Evolutionary conservation across 2,113 vertebrate species (phyloP), one percentile per base, ranked within the genome.

Genomic region (Haliaeetus leucogaster): DNA sequence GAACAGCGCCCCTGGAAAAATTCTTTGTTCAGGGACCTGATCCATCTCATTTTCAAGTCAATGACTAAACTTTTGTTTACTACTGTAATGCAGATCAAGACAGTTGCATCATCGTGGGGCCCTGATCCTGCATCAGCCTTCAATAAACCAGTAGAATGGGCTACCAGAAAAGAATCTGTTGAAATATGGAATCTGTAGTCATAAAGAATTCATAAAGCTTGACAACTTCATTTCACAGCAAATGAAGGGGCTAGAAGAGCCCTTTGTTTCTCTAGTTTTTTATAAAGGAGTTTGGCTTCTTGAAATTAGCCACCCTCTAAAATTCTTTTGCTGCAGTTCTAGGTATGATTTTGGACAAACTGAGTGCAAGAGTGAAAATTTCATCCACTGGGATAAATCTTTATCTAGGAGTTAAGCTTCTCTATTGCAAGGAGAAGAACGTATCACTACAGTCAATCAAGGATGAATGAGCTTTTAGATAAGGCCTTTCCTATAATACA

Each of bases 401-500:
- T 89, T 97, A 95, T 96, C 82, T 96, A 36, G 72, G 65, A 84
- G 47, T 82, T 96, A 82, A 95, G 61, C 73, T 92, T 70, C 83
- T 70, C 52, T 71, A 22, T 79, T 93, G 91, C 68, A 45, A n/a
- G 36, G 86, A 84, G 84, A 85, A 94, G 85, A 82, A 66, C 7
- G 0, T 93, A 85, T 89, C 89, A 0, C 48, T 62, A 2, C 83
- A 77, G 93, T 95, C 94, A 94, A 89, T 92, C 90, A 55, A 2
- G 14, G 67, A 53, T 77, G 85, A 90, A 87, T 66, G 90, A 95
- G 82, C 94, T 90, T 97, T 92, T n/a, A 86, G 94, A 96, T 96
- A 91, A 95, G 72, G 86, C 65, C 93, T 94, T 97, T 93, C 86
- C 96, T 94, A 62, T 93, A 96, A 93, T 94, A 92, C 86, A 93